Evolutionary conservation across 2,888 invertebrate species (phyloP).

Genomic region (Oligia strigilis): DNA sequence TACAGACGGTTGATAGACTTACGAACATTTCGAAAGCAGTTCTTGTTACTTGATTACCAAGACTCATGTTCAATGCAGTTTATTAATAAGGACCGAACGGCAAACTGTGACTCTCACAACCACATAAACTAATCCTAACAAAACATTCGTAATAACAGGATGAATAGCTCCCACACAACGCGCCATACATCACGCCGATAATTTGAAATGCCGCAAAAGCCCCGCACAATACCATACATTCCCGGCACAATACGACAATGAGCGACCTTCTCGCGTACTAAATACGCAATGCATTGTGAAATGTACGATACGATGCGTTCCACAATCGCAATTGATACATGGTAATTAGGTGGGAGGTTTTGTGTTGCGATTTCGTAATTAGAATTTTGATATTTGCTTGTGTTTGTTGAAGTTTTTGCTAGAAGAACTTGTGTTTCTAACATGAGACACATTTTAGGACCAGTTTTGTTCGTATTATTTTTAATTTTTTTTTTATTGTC

Average conservation of each 20-base stretch:
- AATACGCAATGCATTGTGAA: slow-evolving; percentile 64
- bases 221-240: slow-evolving; percentile 64
- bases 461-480: neutral
- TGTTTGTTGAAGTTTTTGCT: neutral
- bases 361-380: slow-evolving; percentile 38
- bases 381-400: slow-evolving; percentile 15
- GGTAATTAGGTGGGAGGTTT: slow-evolving; percentile 58
- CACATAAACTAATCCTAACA: slow-evolving; percentile 27
- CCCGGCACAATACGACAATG: slow-evolving; percentile 63
- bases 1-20: neutral
- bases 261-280: slow-evolving; percentile 57
- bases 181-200: slow-evolving; percentile 64
- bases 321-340: slow-evolving; percentile 54
- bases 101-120: neutral
- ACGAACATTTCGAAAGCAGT: neutral
- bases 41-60: neutral
- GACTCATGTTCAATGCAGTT: neutral
- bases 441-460: neutral
- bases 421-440: neutral
- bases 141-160: slow-evolving; percentile 48
- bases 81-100: slow-evolving; percentile 7
- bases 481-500: too few relatives aligned
- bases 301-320: slow-evolving; percentile 55
- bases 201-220: slow-evolving; percentile 67
- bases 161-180: slow-evolving; percentile 47